Conservation (phyloP, 2,113 vertebrate species). For the Laticauda laticaudata region DNA sequence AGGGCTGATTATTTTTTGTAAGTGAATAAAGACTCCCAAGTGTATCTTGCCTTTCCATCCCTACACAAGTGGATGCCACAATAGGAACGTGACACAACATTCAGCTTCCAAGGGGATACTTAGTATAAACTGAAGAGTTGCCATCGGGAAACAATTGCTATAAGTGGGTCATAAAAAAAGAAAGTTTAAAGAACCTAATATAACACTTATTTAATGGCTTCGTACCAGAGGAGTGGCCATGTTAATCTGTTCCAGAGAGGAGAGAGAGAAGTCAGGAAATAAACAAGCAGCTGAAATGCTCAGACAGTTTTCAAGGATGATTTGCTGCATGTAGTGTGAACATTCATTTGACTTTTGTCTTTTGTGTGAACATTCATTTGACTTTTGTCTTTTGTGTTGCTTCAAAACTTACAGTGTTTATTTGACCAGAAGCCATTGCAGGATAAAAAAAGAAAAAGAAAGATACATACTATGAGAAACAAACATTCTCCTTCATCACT, state of each 20-base stretch:
- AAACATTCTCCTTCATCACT: background rate
- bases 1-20: background rate
- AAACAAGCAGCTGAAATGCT: background rate
- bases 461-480: background rate
- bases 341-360: background rate
- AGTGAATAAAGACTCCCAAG: slow-evolving; percentile 16
- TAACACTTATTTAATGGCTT: background rate
- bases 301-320: background rate
- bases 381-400: background rate
- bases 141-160: slow-evolving; percentile 9
- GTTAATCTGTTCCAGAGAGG: background rate
- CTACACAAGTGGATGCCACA: background rate
- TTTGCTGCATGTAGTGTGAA: background rate
- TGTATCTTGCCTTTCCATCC: background rate
- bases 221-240: background rate
- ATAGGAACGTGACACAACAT: background rate
- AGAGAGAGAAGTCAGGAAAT: background rate
- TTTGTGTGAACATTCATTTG: background rate
- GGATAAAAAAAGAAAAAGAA: background rate
- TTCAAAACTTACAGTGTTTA: background rate
- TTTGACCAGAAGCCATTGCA: background rate
- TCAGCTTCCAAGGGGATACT: background rate
- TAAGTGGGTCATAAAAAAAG: slow-evolving; percentile 2
- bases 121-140: slow-evolving; percentile 1
- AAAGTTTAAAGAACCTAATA: slow-evolving; percentile 1